phyloP scores from a whole-genome alignment of 2,113 vertebrate genomes.

The Ariopsis seemanni region DNA sequence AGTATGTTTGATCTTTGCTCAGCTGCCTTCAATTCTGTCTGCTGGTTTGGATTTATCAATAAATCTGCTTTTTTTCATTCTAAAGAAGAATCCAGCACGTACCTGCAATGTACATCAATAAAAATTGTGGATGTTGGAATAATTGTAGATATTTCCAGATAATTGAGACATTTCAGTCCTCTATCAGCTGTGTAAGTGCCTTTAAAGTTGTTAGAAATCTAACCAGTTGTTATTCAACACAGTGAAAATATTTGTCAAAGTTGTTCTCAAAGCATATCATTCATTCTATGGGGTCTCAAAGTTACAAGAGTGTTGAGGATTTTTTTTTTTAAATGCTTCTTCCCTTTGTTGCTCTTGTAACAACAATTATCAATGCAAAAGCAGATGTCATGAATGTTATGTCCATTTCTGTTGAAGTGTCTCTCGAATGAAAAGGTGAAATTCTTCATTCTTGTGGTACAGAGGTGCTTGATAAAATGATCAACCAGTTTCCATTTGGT shows the following conservation, averaged over 20 bases:
- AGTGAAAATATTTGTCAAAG: not conserved
- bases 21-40: not conserved
- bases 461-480: not conserved
- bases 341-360: not conserved
- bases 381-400: not conserved
- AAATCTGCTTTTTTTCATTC: not conserved
- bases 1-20: not conserved
- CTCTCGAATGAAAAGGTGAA: not conserved
- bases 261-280: not conserved
- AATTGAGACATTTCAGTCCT: not conserved
- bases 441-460: not conserved
- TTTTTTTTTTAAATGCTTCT: not conserved
- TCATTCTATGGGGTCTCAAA: not conserved
- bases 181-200: not conserved
- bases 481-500: not conserved
- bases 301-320: not conserved
- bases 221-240: not conserved
- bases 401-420: not conserved
- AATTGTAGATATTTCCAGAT: not conserved
- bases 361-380: not conserved
- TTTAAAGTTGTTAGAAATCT: not conserved
- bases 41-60: not conserved
- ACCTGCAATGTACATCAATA: not conserved
- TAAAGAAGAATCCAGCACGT: not conserved
- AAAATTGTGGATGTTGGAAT: not conserved